Base-by-base conservation (phyloP, 2,113 vertebrate genomes). In the Felis chaus region DNA sequence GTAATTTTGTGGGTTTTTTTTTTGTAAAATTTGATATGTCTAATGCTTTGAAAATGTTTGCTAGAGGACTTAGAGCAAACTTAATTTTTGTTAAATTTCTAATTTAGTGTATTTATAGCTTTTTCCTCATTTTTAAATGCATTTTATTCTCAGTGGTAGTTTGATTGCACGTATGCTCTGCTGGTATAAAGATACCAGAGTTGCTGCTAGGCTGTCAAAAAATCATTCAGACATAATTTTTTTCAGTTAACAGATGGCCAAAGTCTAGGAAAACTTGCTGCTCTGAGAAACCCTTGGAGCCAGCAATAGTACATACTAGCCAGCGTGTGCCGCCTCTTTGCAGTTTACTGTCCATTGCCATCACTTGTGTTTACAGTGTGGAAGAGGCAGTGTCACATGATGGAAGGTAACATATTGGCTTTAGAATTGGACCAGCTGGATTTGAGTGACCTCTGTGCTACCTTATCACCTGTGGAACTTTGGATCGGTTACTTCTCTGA, bases 41-140 rank as follows among this genome's bases (percentile, higher is more conserved):
- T 71, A 89, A 95, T 96, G 90, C 61, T 82, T 82, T 94, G 94
- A 79, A 82, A 84, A 82, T 48, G 92, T 97, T 96, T 95, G n/a
- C 76, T 33, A 86, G 57, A 94, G 53, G 82, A 97, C 41, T 85
- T 95, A 83, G 21, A 92, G 14, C 36, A 95, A 96, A 74, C 48
- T 81, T 76, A 85, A 88, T 97, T 97, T 92, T 91, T 71, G 39
- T 95, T 97, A 73, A 94, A 91, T 97, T 97, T 98, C 45, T 53
- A 88, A 65, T 68, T 73, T 83, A 68, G 33, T 97, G 3, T 96
- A 68, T 94, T 80, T 94, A 91, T 81, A 95, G 69, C 55, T 50
- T 92, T 97, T 95, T 83, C 57, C n/a, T 97, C 8, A 55, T 89
- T 85, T 97, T 39, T 39, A 95, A 90, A 97, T 93, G 57, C 55